Base-by-base conservation (phyloP, 2,113 vertebrate genomes). In the Prochilodus magdalenae region DNA sequence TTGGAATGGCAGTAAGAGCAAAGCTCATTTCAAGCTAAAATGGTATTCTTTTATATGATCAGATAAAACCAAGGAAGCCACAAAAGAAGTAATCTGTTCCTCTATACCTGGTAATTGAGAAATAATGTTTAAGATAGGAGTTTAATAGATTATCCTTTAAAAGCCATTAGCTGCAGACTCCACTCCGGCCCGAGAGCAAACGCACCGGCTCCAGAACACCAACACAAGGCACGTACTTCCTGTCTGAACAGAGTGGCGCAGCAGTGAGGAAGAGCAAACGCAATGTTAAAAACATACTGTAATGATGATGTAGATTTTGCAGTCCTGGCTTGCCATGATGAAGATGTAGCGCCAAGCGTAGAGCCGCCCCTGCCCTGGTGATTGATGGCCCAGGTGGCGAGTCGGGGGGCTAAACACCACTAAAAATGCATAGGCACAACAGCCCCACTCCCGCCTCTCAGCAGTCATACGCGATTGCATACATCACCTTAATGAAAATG, bases 401-500 rank as follows among this genome's bases (percentile, higher is more conserved):
- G 84, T 83, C 75, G 76, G 89, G 91, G 83, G 89, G 89, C 85
- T 88, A 87, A 89, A 87, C 59, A 87, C 75, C 88, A 89, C 83
- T 90, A 82, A 92, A 87, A 91, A 88, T 88, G 86, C 89, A 86
- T 77, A 83, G 85, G 77, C 86, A 87, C 82, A 87, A 73, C 86
- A 86, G 81, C 88, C 84, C 80, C 65, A 76, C 73, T 71, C 78
- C 51, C 85, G 76, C 87, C 88, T 89, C 89, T 88, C 87, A 90
- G 90, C 83, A 86, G 85, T 91, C 90, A 92, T 87, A 87, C 69
- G 84, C 88, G 80, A 87, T 84, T 84, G 86, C 88, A 93, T 94
- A 90, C 88, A 94, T 94, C 92, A 93, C 80, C 89, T 89, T 94
- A 94, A 94, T 94, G 92, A 90, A 93, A 88, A 87, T 83, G 77